A percentile compares a stretch with the other conserved stretches of the same genome.
phyloP scores from a whole-genome alignment of 2,113 vertebrate species.

The Sakesphorus luctuosus region DNA sequence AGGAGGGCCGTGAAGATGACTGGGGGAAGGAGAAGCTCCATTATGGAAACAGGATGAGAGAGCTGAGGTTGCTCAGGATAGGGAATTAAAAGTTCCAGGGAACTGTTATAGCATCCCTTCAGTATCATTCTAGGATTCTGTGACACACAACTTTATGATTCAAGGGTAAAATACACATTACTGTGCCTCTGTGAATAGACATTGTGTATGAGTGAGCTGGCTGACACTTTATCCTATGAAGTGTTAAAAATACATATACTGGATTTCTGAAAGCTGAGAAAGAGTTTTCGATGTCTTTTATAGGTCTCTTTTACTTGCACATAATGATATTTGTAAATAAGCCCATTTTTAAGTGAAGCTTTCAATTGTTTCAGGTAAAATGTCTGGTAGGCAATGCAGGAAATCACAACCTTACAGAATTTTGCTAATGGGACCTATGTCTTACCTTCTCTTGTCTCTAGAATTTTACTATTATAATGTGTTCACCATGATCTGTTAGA shows the following conservation, averaged over 20 bases:
- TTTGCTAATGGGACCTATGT: neutral
- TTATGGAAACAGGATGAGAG: neutral
- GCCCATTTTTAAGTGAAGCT: neutral
- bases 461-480: neutral
- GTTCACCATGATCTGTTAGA: neutral
- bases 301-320: neutral
- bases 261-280: neutral
- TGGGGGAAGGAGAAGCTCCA: neutral
- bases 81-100: neutral
- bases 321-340: neutral
- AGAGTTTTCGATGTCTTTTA: neutral
- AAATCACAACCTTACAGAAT: neutral
- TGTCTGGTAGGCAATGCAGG: neutral
- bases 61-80: neutral
- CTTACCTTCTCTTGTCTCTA: neutral
- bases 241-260: neutral
- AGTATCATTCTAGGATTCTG: neutral
- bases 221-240: neutral
- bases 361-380: neutral
- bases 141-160: neutral
- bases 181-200: neutral
- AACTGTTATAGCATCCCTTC: neutral
- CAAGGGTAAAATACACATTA: neutral
- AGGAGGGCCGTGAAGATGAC: neutral
- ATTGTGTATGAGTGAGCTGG: neutral